phyloP scores from a whole-genome alignment of 2,888 invertebrate species.

The Ophioninae sp. region DNA sequence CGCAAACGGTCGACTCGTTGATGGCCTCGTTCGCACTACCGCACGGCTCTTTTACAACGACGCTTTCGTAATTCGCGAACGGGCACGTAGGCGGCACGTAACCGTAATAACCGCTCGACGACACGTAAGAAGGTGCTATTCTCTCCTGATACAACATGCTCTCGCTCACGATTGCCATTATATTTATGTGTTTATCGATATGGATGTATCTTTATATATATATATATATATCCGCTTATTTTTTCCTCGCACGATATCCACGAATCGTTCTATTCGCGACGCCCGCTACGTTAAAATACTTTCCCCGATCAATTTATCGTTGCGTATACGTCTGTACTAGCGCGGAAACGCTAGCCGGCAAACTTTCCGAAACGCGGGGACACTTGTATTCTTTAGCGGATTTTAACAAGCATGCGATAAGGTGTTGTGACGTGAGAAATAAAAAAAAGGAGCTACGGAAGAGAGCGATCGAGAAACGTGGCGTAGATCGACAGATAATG shows the following conservation, averaged over 20 bases:
- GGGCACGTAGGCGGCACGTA: slow-evolving; percentile 71
- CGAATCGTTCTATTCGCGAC: neutral
- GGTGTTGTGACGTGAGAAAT: neutral
- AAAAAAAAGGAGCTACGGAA: neutral
- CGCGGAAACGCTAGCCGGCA: slow-evolving; percentile 9
- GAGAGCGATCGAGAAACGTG: slow-evolving; percentile 19
- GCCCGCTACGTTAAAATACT: neutral
- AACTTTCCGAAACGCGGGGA: neutral
- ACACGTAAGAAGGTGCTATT: slow-evolving; percentile 70
- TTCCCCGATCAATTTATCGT: neutral
- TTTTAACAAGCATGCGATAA: neutral
- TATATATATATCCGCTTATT: slow-evolving; percentile 7
- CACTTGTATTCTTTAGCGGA: neutral
- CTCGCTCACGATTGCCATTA: slow-evolving; percentile 71
- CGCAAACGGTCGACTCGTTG: slow-evolving; percentile 35
- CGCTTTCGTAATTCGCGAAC: slow-evolving; percentile 61
- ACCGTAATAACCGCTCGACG: slow-evolving; percentile 76
- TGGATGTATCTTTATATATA: neutral
- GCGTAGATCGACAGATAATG: neutral
- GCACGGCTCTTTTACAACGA: slow-evolving; percentile 41
- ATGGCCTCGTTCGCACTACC: slow-evolving; percentile 53
- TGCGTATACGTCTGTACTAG: neutral
- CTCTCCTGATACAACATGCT: slow-evolving; percentile 65
- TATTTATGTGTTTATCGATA: slow-evolving; percentile 3
- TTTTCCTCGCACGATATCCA: neutral